Conservation (phyloP, 2,888 invertebrate genomes). For the Tenthredo notha region DNA sequence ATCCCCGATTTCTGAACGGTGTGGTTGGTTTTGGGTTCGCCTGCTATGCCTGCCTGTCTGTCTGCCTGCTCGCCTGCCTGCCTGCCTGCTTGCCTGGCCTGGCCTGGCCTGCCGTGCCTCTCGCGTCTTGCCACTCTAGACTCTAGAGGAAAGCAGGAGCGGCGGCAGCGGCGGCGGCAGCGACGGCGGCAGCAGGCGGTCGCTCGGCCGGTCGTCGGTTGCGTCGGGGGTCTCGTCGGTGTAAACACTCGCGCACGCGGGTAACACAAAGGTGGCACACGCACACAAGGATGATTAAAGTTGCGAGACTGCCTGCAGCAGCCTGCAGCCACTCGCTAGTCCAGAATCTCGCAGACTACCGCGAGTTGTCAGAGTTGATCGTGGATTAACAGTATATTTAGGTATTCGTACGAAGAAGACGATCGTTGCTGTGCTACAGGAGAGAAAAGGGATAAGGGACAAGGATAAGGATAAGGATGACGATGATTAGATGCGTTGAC, state of each 20-base stretch:
- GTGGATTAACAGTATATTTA: neutral
- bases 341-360: conserved; percentile 3
- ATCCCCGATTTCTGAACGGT: neutral
- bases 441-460: neutral
- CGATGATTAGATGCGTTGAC: neutral
- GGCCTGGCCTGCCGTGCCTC: conserved; percentile 34
- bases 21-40: conserved; percentile 14
- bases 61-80: neutral
- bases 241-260: conserved; percentile 52
- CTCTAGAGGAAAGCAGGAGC: conserved; percentile 40
- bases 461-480: neutral
- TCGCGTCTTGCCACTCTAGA: conserved; percentile 35
- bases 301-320: conserved; percentile 25
- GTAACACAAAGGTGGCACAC: conserved; percentile 43
- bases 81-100: conserved; percentile 17
- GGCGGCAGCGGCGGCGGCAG: conserved; percentile 35
- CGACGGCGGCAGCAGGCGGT: conserved; percentile 29
- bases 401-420: neutral
- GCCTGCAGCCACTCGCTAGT: conserved; percentile 11
- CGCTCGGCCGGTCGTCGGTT: conserved; percentile 38
- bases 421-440: neutral
- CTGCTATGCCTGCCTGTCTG: neutral
- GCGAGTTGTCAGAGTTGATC: neutral
- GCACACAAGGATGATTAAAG: conserved; percentile 22
- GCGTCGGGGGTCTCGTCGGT: conserved; percentile 41